Conservation (phyloP, 2,113 vertebrate genomes). For the Tragelaphus imberbis region DNA sequence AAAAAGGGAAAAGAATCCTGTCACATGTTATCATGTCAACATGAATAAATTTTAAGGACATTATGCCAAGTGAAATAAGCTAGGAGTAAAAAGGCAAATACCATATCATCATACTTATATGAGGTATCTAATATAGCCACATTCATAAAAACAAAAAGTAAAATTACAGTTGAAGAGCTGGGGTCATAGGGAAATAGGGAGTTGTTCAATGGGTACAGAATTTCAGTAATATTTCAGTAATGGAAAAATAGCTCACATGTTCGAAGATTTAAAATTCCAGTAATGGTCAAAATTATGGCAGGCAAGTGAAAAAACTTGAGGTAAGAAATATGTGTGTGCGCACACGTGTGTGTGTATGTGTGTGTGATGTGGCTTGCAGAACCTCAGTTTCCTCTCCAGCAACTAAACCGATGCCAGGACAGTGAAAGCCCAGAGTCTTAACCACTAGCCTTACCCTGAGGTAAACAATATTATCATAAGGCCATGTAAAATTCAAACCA, state of each 20-base stretch:
- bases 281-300: neutral
- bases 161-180: neutral
- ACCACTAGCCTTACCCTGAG: neutral
- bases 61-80: neutral
- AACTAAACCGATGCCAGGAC: neutral
- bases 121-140: neutral
- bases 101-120: neutral
- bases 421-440: neutral
- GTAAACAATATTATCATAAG: neutral
- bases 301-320: neutral
- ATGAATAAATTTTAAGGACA: neutral
- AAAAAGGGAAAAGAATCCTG: neutral
- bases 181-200: neutral
- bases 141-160: neutral
- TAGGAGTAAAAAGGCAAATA: neutral
- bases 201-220: neutral
- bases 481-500: neutral
- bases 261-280: neutral
- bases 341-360: neutral
- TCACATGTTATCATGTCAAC: neutral
- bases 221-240: neutral
- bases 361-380: neutral
- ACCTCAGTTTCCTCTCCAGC: neutral
- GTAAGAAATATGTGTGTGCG: neutral
- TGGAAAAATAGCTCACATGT: neutral